phyloP scores from a whole-genome alignment of 1,140 invertebrate genomes.

The Leptinotarsa defecta region DNA sequence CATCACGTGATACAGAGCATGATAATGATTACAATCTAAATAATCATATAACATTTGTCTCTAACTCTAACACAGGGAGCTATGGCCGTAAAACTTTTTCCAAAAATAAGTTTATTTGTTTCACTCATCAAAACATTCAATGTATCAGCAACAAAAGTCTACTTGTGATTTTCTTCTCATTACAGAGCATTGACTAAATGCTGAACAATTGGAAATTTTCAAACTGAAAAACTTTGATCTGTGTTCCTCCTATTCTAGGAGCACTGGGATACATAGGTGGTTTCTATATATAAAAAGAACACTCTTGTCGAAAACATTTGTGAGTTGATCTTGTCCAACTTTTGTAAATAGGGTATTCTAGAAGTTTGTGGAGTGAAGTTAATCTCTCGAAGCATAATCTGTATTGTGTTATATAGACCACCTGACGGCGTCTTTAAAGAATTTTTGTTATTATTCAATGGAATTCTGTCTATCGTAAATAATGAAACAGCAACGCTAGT shows the following conservation, averaged over 20 bases:
- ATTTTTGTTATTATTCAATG: too few species aligned
- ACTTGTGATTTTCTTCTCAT: slow-evolving; percentile 10
- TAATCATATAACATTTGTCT: too few species aligned
- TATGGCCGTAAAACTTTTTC: too few species aligned
- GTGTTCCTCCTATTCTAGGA: neutral
- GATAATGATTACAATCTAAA: too few species aligned
- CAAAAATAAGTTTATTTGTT: too few species aligned
- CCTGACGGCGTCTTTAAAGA: too few species aligned
- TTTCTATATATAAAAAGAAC: neutral
- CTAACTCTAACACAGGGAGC: too few species aligned
- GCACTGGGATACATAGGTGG: slow-evolving; percentile 3
- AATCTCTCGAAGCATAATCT: neutral
- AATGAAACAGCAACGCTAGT: too few species aligned
- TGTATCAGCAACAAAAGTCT: neutral
- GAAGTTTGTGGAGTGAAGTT: slow-evolving; percentile 14
- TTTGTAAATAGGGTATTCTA: slow-evolving; percentile 9
- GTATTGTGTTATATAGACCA: neutral
- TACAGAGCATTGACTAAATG: too few species aligned
- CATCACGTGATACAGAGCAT: too few species aligned
- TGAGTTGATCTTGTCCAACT: neutral
- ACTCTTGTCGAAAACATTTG: neutral
- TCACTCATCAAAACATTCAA: slow-evolving; percentile 8
- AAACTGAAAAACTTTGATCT: slow-evolving; percentile 10
- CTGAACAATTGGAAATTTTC: too few species aligned
- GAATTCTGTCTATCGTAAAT: too few species aligned